Evolutionary conservation across 2,888 invertebrate genomes (phyloP), one percentile per base, ranked within the genome.

Genomic region (Drosophila emarginata): DNA sequence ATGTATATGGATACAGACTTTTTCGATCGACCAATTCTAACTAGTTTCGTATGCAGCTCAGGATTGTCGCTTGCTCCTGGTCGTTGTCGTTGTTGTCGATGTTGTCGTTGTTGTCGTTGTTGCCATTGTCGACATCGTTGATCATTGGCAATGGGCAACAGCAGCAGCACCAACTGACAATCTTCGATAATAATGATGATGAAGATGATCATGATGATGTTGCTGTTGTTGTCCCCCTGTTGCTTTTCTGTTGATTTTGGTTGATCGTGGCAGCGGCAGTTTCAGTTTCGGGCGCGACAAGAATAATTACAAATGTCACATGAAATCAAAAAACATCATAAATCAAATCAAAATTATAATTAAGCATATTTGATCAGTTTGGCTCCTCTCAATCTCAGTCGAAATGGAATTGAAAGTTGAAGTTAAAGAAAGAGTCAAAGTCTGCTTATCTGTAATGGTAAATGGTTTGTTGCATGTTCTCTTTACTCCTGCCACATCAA

Each of bases 251-350:
- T 36, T 36, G 74, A 70, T 82, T 83, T 77, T 68, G 67, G 82
- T 72, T 77, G 82, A 88, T 82, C 82, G 76, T 71, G 72, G 67
- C 71, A 67, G 65, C 56, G 53, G 76, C 62, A 61, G 59, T 50
- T 56, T 76, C 62, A 74, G 84, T 84, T 85, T 78, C 76, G 85
- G 89, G 89, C 85, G 87, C 89, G 89, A 89, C 84, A 90, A 90
- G 89, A 90, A 90, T 90, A 90, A 90, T 90, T 91, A 89, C 91
- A 85, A 88, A 86, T 90, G 90, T 91, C 90, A 90, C 79, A 87
- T 80, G 81, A 79, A 78, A 89, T 88, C 89, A 85, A 84, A 80
- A 80, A 85, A 79, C 79, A 87, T 89, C 90, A 91, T 90, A 90
- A 90, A 90, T 90, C 90, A 90, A 89, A 90, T 85, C 87, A 87